Evolutionary conservation across 2,113 vertebrate genomes (phyloP), one percentile per base, ranked within the genome.

Genomic region (Sturnira hondurensis): DNA sequence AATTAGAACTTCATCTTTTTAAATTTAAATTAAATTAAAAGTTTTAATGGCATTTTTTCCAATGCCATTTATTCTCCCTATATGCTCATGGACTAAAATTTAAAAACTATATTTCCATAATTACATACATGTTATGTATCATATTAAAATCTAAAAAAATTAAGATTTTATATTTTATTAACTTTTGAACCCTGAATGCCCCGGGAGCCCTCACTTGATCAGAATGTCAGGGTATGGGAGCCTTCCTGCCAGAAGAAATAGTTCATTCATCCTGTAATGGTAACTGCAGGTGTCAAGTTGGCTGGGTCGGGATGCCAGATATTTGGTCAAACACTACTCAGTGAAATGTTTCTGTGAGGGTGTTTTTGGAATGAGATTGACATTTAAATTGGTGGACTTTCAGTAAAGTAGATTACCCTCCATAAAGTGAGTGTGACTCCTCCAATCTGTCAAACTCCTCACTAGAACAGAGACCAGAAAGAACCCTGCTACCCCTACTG

Each of bases 171-270:
- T 19, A 22, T 4, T 67, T 78, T 54, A 77, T 58, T 91, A 38
- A 47, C 78, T 94, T 94, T 89, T 77, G 43, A 92, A 77, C 70
- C 0, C 2, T 41, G 7, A 11, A 56, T 70, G 83, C 10, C 33
- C n/a, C 31, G n/a, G 54, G 47, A 87, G 12, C 3, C 24, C 31
- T 73, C 11, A 13, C 70, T 43, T 89, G 22, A 11, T 95, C 50
- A 61, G 1, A 6, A 2, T 45, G 8, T 88, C 36, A 52, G 12
- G 19, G 3, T 31, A 1, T 5, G 28, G 5, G 19, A 4, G 2
- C 5, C 38, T 58, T 90, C 33, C 7, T 47, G 15, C 12, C 19
- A 41, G 33, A 70, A 93, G 9, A 6, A 63, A 61, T n/a, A 86
- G 6, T 9, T 88, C 13, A 61, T 2, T 88, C 16, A 73, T 4